Evolutionary conservation across 2,888 invertebrate genomes (phyloP), one percentile per base, ranked within the genome.

Genomic region (Amphipyra tragopoginis): DNA sequence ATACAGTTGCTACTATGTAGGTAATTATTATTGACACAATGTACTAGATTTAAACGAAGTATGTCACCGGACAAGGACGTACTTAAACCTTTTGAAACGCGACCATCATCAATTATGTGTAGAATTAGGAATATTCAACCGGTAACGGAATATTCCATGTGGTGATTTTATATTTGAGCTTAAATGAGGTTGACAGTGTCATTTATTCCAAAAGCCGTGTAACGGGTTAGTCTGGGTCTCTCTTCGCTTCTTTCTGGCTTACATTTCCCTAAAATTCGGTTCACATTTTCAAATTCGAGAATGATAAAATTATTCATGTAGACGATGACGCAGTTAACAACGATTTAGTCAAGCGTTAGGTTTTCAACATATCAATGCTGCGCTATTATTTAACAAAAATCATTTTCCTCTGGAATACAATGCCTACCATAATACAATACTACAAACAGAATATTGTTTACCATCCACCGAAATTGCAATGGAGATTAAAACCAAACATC

Each of bases 401-500:
- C 43, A 50, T 53, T 53, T 47, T 45, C 34, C 14, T 26, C 39
- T 49, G 29, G 7, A 40, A 53, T 29, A 38, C 26, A 60, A 33
- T 38, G 39, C 10, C 9, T n/a, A n/a, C n/a, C n/a, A n/a, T n/a
- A n/a, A 47, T 39, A 57, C 39, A 72, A 51, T 40, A 38, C 33
- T 34, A 52, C 15, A 8, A 45, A 49, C 44, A 60, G 59, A 70
- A 75, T 55, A 73, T 71, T 73, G 60, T 69, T 62, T 65, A 70
- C 48, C 44, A 66, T 56, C 48, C 58, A 66, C 56, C 56, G 68
- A 77, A 77, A 81, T 73, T 81, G 75, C 77, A 80, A 83, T 80
- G 81, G 73, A 89, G 88, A 92, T 92, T 92, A 91, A 92, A 91
- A 87, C 81, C 87, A 87, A 88, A 86, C 80, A 89, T 86, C 83